phyloP scores from a whole-genome alignment of 2,888 invertebrate species.

The Digitonthophagus gazella region DNA sequence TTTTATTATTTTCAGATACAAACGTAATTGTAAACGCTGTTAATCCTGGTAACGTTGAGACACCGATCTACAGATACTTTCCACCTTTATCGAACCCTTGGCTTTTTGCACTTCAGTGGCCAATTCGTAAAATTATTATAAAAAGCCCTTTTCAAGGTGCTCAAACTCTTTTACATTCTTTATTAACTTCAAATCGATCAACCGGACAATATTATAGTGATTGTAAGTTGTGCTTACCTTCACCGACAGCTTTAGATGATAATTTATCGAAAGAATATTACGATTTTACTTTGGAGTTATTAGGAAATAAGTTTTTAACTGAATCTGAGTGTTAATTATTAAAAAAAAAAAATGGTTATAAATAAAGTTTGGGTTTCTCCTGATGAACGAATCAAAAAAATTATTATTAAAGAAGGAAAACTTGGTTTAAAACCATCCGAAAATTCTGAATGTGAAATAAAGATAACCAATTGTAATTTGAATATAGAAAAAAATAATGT shows the following conservation, averaged over 20 bases:
- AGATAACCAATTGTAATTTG: slow-evolving; percentile 33
- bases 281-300: slow-evolving; percentile 42
- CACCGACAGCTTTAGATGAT: slow-evolving; percentile 42
- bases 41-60: slow-evolving; percentile 53
- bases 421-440: slow-evolving; percentile 47
- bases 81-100: slow-evolving; percentile 44
- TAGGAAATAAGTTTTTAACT: slow-evolving; percentile 42
- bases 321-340: slow-evolving; percentile 45
- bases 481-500: slow-evolving; percentile 36
- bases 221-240: slow-evolving; percentile 44
- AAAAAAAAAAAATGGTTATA: slow-evolving; percentile 18
- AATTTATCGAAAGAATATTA: slow-evolving; percentile 43
- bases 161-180: slow-evolving; percentile 48
- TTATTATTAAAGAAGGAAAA: slow-evolving; percentile 38
- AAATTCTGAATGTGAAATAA: slow-evolving; percentile 43
- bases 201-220: slow-evolving; percentile 48
- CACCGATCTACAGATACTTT: slow-evolving; percentile 48
- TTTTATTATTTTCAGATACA: slow-evolving; percentile 43
- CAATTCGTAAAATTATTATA: slow-evolving; percentile 45
- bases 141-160: slow-evolving; percentile 50
- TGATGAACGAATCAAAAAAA: slow-evolving; percentile 45
- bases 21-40: slow-evolving; percentile 49
- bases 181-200: slow-evolving; percentile 45
- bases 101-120: slow-evolving; percentile 48
- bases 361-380: slow-evolving; percentile 40